Evolutionary conservation across 2,888 invertebrate genomes (phyloP).

Genomic region (Athalia circularis): DNA sequence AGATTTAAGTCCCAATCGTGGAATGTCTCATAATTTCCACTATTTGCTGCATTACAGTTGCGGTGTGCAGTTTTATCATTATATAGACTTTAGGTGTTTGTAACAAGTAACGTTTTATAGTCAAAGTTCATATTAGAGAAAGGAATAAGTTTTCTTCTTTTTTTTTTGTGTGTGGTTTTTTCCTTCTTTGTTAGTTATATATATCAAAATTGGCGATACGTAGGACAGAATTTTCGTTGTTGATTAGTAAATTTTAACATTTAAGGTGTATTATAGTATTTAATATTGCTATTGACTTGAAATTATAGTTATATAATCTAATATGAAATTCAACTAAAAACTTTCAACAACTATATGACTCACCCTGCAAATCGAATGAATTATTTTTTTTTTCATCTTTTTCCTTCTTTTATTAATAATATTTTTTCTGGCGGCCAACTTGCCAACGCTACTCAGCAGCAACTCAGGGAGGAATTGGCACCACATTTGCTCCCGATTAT

Average conservation of each 20-base stretch:
- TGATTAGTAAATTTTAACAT: conserved; percentile 57
- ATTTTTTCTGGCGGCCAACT: conserved; percentile 52
- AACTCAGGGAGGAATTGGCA: conserved; percentile 73
- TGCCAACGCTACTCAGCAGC: conserved; percentile 59
- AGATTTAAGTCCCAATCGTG: conserved; percentile 73
- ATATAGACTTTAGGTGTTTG: conserved; percentile 68
- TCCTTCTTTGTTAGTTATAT: conserved; percentile 23
- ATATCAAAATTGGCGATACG: conserved; percentile 53
- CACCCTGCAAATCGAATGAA: conserved; percentile 66
- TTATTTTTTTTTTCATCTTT: conserved; percentile 54
- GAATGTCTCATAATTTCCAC: conserved; percentile 73
- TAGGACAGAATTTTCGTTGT: conserved; percentile 70
- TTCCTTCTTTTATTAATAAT: conserved; percentile 48
- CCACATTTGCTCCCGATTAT: conserved; percentile 71
- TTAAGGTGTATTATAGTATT: conserved; percentile 41
- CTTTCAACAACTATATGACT: conserved; percentile 68
- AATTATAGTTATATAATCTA: conserved; percentile 59
- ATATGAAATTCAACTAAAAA: conserved; percentile 71
- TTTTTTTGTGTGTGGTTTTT: background rate
- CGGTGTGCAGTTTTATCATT: conserved; percentile 62
- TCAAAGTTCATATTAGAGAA: conserved; percentile 67
- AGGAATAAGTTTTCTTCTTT: conserved; percentile 51
- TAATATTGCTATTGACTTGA: conserved; percentile 58
- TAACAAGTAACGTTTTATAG: conserved; percentile 67
- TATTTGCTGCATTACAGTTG: conserved; percentile 66